Conservation (phyloP, 1,140 invertebrate genomes). For the Tachypleus tridentatus region DNA sequence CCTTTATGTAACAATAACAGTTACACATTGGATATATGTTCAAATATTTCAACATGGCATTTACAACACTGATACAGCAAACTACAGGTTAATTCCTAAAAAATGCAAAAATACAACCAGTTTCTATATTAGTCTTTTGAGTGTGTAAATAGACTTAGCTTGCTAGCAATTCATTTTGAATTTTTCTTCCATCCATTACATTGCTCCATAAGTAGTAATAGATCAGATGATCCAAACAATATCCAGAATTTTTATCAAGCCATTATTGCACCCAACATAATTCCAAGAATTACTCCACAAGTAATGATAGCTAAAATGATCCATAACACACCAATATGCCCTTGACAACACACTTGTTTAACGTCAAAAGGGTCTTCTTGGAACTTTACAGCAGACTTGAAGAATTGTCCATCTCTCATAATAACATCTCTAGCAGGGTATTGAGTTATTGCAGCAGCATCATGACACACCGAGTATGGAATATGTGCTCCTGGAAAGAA, state of each 20-base stretch:
- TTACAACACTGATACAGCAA: no score
- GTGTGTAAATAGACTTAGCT: neutral
- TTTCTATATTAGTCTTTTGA: neutral
- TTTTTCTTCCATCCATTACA: neutral
- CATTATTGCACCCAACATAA: slow-evolving; percentile 27
- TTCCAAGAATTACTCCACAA: slow-evolving; percentile 30
- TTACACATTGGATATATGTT: no score
- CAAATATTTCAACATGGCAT: no score
- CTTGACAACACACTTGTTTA: slow-evolving; percentile 26
- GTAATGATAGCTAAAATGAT: slow-evolving; percentile 31
- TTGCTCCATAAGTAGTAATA: neutral
- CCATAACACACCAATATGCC: slow-evolving; percentile 30
- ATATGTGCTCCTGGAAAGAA: slow-evolving; percentile 3
- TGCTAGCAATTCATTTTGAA: neutral
- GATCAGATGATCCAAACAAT: neutral
- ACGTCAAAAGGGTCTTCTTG: slow-evolving; percentile 15
- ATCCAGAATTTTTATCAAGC: slow-evolving; percentile 6
- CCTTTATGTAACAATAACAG: no score
- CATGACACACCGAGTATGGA: slow-evolving; percentile 3
- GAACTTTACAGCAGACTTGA: slow-evolving; percentile 12
- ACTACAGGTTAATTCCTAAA: neutral
- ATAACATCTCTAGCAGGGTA: slow-evolving; percentile 11
- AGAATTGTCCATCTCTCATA: slow-evolving; percentile 8
- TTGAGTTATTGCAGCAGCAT: slow-evolving; percentile 8
- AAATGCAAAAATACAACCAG: neutral